Evolutionary conservation across 2,888 invertebrate genomes (phyloP).

Genomic region (Campoplex capitator): DNA sequence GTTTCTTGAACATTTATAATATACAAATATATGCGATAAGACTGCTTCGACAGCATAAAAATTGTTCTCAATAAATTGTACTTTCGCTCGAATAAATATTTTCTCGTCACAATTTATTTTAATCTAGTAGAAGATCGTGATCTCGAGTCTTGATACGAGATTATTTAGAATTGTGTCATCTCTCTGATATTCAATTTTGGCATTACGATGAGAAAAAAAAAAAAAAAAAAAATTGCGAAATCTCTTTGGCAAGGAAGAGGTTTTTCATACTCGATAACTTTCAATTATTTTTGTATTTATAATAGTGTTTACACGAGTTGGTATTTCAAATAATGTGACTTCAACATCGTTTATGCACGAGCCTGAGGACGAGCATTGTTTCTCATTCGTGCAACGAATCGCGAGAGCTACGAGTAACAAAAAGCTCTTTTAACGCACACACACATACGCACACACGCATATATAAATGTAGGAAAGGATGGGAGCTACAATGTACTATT

Average conservation of each 20-base stretch:
- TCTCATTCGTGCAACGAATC: constrained; percentile 33
- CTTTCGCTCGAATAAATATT: not conserved
- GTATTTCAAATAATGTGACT: not conserved
- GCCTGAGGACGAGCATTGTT: constrained; percentile 52
- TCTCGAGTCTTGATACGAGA: not conserved
- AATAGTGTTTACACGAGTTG: not conserved
- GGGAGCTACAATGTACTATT: constrained; percentile 58
- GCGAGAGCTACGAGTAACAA: constrained; percentile 22
- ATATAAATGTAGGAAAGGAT: constrained; percentile 7
- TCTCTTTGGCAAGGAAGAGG: constrained; percentile 57
- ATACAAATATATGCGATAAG: too few species aligned
- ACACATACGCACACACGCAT: not conserved
- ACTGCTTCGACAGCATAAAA: not conserved
- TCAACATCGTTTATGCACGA: constrained; percentile 30
- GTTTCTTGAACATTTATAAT: not conserved
- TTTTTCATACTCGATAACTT: constrained; percentile 7
- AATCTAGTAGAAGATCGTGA: not conserved
- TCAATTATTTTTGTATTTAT: not conserved
- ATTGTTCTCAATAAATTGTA: not conserved
- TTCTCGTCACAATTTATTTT: not conserved
- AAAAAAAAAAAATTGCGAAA: constrained; percentile 21
- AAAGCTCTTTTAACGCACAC: not conserved
- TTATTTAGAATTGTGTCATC: constrained; percentile 5
- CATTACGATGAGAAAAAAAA: constrained; percentile 29
- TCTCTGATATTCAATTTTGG: constrained; percentile 30